Evolutionary conservation across 2,888 invertebrate genomes (phyloP), one percentile per base, ranked within the genome.

Genomic region (Parnassius orleans): DNA sequence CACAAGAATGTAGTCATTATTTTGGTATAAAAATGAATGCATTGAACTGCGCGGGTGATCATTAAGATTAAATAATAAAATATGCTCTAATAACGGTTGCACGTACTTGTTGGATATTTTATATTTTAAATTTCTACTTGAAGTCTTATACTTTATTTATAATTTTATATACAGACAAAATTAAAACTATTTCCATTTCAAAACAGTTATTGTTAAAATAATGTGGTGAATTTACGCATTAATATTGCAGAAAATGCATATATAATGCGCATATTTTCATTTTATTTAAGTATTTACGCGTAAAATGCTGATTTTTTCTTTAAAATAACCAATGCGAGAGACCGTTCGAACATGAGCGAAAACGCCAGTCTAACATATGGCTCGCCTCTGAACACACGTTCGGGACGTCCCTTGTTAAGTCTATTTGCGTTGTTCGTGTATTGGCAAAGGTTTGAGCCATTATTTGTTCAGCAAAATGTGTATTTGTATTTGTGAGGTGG

Each of bases 281-380:
- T 5, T 33, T 33, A 5, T 33, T 33, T 5, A 33, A 33, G 33
- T 33, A 33, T 7, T 33, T 33, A 33, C 7, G 33, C 33, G 33
- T 33, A 33, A 7, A 33, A 33, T 33, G 33, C 66, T 76, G 77
- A 74, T 77, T 75, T 75, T 71, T 74, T 74, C 66, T 76, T 75
- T 72, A 80, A 78, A 71, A 69, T 67, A 73, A 69, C 77, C 69
- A 77, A 80, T 77, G 81, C 80, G 80, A 82, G 80, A 79, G 77
- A 81, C 73, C 73, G 76, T 73, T 76, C 69, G 72, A 72, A 70
- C 73, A 73, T 63, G 66, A 56, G 65, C 63, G 53, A 73, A 58
- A 53, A 75, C 78, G 84, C 70, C 87, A 89, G 89, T 89, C 72
- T 73, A 75, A 77, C 78, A 78, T 80, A 77, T 71, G 77, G 57